Base-by-base conservation (phyloP, 2,888 invertebrate species). In the Pardosa pseudoannulata region DNA sequence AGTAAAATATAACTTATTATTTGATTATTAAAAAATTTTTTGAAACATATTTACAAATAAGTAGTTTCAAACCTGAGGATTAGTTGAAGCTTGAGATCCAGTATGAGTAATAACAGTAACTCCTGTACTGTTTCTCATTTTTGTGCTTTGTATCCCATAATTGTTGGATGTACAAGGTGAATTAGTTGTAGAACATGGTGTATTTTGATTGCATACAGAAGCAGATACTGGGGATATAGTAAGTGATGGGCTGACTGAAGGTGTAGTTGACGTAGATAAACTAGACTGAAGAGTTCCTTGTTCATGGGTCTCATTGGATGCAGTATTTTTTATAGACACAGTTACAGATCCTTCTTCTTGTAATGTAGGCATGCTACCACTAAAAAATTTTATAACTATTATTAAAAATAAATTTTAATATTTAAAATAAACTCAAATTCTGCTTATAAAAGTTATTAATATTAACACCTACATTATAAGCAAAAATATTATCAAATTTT, bases 61-160 rank as follows among this genome's bases (percentile, higher is more conserved):
- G n/a, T n/a, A n/a, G n/a, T n/a, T n/a, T 27, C 62, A 41, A 72
- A 88, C 89, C 50, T 89, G 89, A 29, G 87, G 87, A 79, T 81
- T 81, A 28, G 87, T 89, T 27, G 90, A 88, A 65, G 89, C 90
- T 62, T 89, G 87, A 3, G 87, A 79, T 7, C 93, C 29, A 93
- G 93, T 91, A 94, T 95, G 80, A 56, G 87, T 87, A 62, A 95
- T 93, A 90, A 96, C 93, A 0, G 95, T 96, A 0, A 96, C 95
- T 90, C 94, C 95, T n/a, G 95, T 95, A 91, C 95, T 95, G 67
- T 76, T 83, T 29, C 88, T 73, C 64, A 79, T 68, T 36, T 83
- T 82, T 28, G 79, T 29, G 70, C 67, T 78, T 36, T 56, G 88
- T 23, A 68, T 29, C 16, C 68, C 70, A 68, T 67, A 78, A 56